These are phyloP conservation scores for Nomada ruficornis DNA, from an alignment of 2,888 invertebrate genomes.

Conservation along the genomic window DNA sequence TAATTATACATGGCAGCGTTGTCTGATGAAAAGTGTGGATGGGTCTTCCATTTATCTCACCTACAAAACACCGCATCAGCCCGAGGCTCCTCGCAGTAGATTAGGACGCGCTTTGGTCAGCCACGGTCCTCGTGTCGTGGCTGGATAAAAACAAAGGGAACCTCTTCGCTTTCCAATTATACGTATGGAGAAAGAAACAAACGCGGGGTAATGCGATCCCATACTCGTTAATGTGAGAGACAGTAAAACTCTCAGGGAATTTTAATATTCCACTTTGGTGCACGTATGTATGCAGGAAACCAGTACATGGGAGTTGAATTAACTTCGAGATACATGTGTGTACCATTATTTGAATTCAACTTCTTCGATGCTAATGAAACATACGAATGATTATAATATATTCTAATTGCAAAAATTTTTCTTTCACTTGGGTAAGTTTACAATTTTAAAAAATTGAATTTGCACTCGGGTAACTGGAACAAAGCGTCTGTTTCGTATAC, in stretches of 20 bases:
- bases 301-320: neutral
- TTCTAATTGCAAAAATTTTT: too few relatives aligned
- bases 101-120: conserved; percentile 33
- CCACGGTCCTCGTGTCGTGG: conserved; percentile 18
- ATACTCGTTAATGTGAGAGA: neutral
- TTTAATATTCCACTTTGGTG: neutral
- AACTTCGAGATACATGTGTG: too few relatives aligned
- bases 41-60: conserved; percentile 25
- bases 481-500: too few relatives aligned
- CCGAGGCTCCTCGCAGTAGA: conserved; percentile 16
- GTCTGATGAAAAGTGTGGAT: conserved; percentile 29
- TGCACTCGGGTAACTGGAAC: too few relatives aligned
- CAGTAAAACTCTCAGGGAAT: neutral
- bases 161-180: conserved; percentile 1
- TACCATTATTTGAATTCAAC: too few relatives aligned
- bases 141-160: conserved; percentile 13
- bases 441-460: too few relatives aligned
- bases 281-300: neutral
- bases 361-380: too few relatives aligned
- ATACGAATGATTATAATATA: too few relatives aligned
- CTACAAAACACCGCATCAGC: conserved; percentile 16
- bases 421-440: too few relatives aligned
- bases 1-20: conserved; percentile 29
- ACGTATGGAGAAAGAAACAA: neutral
- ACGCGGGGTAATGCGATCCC: neutral